Evolutionary conservation across 2,888 invertebrate species (phyloP).

Genomic region (Melinopterus prodromus): DNA sequence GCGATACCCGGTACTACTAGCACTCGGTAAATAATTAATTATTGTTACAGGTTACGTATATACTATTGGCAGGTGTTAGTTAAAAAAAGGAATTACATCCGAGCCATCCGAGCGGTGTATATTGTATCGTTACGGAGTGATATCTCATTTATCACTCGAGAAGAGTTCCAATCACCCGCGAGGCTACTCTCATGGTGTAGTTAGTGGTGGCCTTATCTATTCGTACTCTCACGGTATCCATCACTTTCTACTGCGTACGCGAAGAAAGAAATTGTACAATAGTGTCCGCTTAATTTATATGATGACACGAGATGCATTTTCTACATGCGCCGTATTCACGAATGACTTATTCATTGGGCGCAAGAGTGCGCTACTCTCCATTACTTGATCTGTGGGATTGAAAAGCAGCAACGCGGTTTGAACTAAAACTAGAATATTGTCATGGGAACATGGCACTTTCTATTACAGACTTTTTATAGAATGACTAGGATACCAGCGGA

Average conservation of each 20-base stretch:
- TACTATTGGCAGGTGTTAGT: conserved; percentile 21
- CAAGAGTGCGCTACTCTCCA: conserved; percentile 17
- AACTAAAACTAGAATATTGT: conserved; percentile 22
- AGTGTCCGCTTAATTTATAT: conserved; percentile 22
- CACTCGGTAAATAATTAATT: conserved; percentile 21
- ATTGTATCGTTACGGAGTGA: conserved; percentile 16
- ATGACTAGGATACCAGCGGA: too few relatives aligned
- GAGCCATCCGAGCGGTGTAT: too few relatives aligned
- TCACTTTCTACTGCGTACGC: conserved; percentile 29
- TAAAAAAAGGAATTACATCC: conserved; percentile 12
- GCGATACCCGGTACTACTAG: conserved; percentile 4
- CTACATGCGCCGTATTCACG: conserved; percentile 21
- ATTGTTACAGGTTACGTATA: conserved; percentile 14
- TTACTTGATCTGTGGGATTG: conserved; percentile 19
- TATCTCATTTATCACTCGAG: conserved; percentile 31
- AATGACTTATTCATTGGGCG: conserved; percentile 24
- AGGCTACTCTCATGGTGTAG: neutral
- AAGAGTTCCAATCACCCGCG: conserved; percentile 15
- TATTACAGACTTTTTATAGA: neutral
- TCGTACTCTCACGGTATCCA: conserved; percentile 29
- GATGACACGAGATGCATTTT: conserved; percentile 21
- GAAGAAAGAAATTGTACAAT: conserved; percentile 25
- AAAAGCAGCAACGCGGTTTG: conserved; percentile 8
- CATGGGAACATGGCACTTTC: conserved; percentile 23
- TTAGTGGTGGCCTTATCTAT: conserved; percentile 23